These are phyloP conservation scores for Babylonia areolata DNA, from an alignment of 1,140 invertebrate species.

Conservation along the genomic window DNA sequence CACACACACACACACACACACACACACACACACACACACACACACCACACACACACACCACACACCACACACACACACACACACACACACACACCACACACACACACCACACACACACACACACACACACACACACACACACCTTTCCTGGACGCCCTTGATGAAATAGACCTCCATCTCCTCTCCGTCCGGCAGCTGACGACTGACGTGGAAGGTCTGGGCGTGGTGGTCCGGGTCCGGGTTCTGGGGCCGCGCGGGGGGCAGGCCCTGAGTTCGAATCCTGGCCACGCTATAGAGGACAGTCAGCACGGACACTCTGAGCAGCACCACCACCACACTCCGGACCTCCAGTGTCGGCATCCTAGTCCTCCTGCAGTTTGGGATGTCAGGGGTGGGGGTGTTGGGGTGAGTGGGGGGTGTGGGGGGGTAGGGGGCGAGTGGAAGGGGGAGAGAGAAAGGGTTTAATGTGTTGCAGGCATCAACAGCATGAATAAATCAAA, in stretches of 20 bases:
- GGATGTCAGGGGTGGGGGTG: too few relatives aligned
- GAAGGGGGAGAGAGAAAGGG: too few relatives aligned
- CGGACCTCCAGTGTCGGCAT: slow-evolving; percentile 32
- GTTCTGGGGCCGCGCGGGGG: background rate
- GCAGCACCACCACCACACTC: slow-evolving; percentile 25
- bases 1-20: background rate
- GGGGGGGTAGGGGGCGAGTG: too few relatives aligned
- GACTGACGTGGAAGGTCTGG: slow-evolving; percentile 36
- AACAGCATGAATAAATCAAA: too few relatives aligned
- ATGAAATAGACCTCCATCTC: slow-evolving; percentile 37
- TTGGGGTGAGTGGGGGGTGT: too few relatives aligned
- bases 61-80: too few relatives aligned
- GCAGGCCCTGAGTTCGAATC: slow-evolving; percentile 1
- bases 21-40: too few relatives aligned
- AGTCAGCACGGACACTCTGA: slow-evolving; percentile 22
- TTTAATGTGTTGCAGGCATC: too few relatives aligned
- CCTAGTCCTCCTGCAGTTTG: slow-evolving; percentile 34
- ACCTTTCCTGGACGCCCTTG: slow-evolving; percentile 15
- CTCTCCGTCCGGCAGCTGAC: slow-evolving; percentile 33
- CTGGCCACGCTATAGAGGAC: background rate
- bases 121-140: too few relatives aligned
- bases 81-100: too few relatives aligned
- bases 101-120: too few relatives aligned
- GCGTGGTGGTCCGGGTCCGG: background rate
- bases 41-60: too few relatives aligned